phyloP scores from a whole-genome alignment of 1,140 invertebrate species.

The Sesamia nonagrioides region DNA sequence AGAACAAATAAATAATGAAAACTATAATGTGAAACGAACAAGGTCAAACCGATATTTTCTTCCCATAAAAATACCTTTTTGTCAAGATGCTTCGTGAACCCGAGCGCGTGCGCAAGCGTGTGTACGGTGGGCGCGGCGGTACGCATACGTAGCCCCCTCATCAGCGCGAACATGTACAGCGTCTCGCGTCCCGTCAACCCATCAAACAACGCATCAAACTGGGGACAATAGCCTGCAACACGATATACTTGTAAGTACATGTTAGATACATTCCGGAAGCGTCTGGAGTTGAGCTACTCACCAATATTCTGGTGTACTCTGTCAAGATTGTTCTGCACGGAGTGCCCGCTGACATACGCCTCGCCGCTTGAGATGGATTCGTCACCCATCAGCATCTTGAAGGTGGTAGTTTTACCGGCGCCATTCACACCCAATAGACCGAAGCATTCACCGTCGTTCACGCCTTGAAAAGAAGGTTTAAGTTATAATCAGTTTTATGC shows the following conservation, averaged over 20 bases:
- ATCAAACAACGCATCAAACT: constrained; percentile 92
- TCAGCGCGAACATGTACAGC: constrained; percentile 90
- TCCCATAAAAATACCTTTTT: constrained; percentile 71
- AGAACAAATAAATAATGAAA: not conserved
- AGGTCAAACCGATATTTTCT: not conserved
- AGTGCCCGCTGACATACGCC: constrained; percentile 87
- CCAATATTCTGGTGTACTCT: constrained; percentile 87
- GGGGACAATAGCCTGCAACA: constrained; percentile 90
- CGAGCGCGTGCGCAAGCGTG: constrained; percentile 79
- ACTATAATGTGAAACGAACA: not conserved
- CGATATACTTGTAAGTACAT: not conserved
- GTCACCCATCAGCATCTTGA: constrained; percentile 97
- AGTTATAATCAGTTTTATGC: no score
- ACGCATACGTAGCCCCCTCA: constrained; percentile 89
- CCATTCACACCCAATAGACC: constrained; percentile 96
- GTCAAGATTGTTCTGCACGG: constrained; percentile 87
- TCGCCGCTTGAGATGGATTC: constrained; percentile 88
- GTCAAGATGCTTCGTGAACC: constrained; percentile 87
- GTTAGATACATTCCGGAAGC: no score
- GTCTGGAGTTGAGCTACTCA: constrained; percentile 45
- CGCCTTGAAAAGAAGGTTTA: constrained; percentile 57
- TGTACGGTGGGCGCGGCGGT: constrained; percentile 55
- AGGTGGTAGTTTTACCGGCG: constrained; percentile 94
- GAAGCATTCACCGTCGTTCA: constrained; percentile 91
- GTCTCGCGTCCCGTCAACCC: constrained; percentile 93